Evolutionary conservation across 2,888 invertebrate species (phyloP), one percentile per base, ranked within the genome.

Genomic region (Ophraella communa): DNA sequence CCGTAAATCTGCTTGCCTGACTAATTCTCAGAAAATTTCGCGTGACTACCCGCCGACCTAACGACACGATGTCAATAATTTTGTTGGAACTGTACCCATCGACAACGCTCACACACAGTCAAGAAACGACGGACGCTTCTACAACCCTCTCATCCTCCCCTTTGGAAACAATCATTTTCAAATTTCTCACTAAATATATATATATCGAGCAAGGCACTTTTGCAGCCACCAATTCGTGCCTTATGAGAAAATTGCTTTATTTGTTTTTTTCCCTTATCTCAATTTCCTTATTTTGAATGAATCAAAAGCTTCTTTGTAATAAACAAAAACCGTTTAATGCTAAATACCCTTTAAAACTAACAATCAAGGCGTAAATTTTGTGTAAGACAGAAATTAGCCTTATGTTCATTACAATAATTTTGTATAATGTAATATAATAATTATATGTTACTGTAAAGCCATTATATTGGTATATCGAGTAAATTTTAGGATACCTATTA

Each of bases 11-110:
- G 69, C 64, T 62, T 65, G 66, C 64, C 66, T 71, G 70, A 67
- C 67, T 69, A 73, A 74, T 73, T 73, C 74, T 71, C 69, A 72
- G 74, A 71, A 73, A 71, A 74, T 70, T 72, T 73, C 72, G 77
- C 72, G 69, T 69, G 62, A 62, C 67, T 68, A 65, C 65, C 68
- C 44, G 54, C 56, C 49, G 49, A 49, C 49, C 27, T 2, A 17
- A 51, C 51, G 55, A 42, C 62, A 47, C 62, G 56, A 42, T 56
- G 27, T 30, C 45, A 27, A 51, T 51, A 51, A 67, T 72, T 69
- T 71, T 74, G 69, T 62, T 65, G 68, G 57, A 68, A 70, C 74
- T 70, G 73, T 72, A 72, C 71, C n/a, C 45, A 33, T 45, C 55
- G 59, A 66, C 63, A 62, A 30, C 49, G 49, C 49, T 51, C 49